Base-by-base conservation (phyloP, 2,797 vertebrate genomes). In the Myiotriccus ornatus region DNA sequence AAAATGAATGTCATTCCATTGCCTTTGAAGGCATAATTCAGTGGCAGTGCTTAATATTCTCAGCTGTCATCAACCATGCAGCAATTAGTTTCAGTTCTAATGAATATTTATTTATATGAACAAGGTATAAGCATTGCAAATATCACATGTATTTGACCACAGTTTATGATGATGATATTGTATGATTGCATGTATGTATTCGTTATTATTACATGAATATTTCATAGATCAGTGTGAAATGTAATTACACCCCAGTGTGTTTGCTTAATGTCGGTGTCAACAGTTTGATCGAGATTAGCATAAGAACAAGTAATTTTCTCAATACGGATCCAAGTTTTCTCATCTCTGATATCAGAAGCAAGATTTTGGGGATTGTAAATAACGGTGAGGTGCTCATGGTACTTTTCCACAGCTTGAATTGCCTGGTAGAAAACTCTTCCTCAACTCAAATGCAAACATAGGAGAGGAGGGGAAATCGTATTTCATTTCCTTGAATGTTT, bases 91-190 rank as follows among this genome's bases (percentile, higher is more conserved):
- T 89, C 32, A 47, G 30, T 79, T 86, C 52, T 93, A 90, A 96
- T 92, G 73, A 95, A 91, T 94, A 96, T 95, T 94, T 94, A 94
- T 95, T 94, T 93, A 82, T 94, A 94, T 82, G 91, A 88, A 74
- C 70, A 84, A 90, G 57, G 68, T 90, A 93, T 87, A 92, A 87
- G 90, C 90, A 90, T 96, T 94, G 91, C 88, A 97, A 96, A 96
- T 90, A 91, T 76, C 60, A 46, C 77, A 93, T 13, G 10, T 94
- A 84, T 96, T 95, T 95, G 91, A 94, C 80, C 87, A 87, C 70
- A 91, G 83, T 94, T 97, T 95, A 86, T 93, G 67, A 64, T 93
- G 93, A 94, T 94, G 94, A 82, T 88, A 77, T 91, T 93, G 90
- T 90, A 94, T 86, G 93, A 93, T 82, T 95, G 89, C 92, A 94